phyloP scores from a whole-genome alignment of 64 coral and sea anemone genomes.

The Catalaphyllia jardinei region DNA sequence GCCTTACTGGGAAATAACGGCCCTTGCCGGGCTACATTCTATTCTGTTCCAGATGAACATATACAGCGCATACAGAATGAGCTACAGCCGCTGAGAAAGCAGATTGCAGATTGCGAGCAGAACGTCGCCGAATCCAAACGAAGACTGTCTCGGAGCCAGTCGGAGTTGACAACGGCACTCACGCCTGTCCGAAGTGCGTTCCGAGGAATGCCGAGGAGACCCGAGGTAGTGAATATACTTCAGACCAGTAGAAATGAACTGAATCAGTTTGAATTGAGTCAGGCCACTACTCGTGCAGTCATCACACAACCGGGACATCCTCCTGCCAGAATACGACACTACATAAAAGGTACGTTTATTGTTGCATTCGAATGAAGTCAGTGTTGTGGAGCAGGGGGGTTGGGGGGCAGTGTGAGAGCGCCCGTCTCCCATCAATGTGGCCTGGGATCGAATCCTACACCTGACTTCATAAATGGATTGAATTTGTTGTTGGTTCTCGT shows the following conservation, averaged over 20 bases:
- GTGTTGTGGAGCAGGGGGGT: not conserved
- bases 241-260: conserved; percentile 25
- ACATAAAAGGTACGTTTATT: conserved; percentile 71
- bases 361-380: no score
- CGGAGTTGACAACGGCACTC: conserved; percentile 23
- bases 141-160: not conserved
- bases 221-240: conserved; percentile 49
- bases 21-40: not conserved
- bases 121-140: conserved; percentile 36
- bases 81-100: conserved; percentile 54
- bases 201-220: conserved; percentile 60
- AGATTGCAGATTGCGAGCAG: conserved; percentile 50
- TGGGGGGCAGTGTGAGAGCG: not conserved
- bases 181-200: conserved; percentile 59
- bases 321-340: conserved; percentile 77
- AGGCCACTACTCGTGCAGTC: conserved; percentile 15
- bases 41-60: conserved; percentile 65
- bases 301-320: conserved; percentile 26
- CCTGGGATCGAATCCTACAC: no score
- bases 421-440: not conserved
- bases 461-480: no score
- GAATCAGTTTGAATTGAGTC: not conserved
- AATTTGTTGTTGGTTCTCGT: no score
- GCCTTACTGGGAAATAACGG: no score
- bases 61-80: conserved; percentile 85